phyloP scores from a whole-genome alignment of 1,140 invertebrate species.

The Achroia grisella region DNA sequence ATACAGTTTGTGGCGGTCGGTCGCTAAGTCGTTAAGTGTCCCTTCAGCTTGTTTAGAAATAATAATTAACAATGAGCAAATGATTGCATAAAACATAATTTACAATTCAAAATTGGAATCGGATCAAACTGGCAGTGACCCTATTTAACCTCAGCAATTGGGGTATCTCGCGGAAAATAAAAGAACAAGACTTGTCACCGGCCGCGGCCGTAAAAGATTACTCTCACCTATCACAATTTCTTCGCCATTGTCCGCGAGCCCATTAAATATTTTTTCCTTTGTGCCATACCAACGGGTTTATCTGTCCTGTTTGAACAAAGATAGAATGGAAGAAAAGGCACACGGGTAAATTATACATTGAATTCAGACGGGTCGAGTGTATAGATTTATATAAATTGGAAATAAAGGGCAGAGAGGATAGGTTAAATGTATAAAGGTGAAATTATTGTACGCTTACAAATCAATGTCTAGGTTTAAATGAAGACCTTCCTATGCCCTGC shows the following conservation, averaged over 20 bases:
- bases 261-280: conserved; percentile 60
- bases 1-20: too few relatives aligned
- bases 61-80: conserved; percentile 6
- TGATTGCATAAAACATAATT: conserved; percentile 27
- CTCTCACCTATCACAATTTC: conserved; percentile 71
- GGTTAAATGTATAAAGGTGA: conserved; percentile 1
- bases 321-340: conserved; percentile 51
- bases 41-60: too few relatives aligned
- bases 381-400: conserved; percentile 9
- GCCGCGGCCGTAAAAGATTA: conserved; percentile 56
- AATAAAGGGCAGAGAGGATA: conserved; percentile 1
- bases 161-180: conserved; percentile 43
- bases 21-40: too few relatives aligned
- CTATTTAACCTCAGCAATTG: conserved; percentile 56
- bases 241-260: conserved; percentile 50
- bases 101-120: conserved; percentile 51
- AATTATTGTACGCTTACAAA: neutral
- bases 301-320: conserved; percentile 47
- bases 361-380: conserved; percentile 36
- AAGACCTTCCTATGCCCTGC: too few relatives aligned
- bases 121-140: conserved; percentile 37
- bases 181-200: conserved; percentile 47
- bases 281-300: conserved; percentile 51
- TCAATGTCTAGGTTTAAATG: too few relatives aligned
- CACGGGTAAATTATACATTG: conserved; percentile 37